Evolutionary conservation across 2,113 vertebrate species (phyloP).

Genomic region (Oryzias melastigma): DNA sequence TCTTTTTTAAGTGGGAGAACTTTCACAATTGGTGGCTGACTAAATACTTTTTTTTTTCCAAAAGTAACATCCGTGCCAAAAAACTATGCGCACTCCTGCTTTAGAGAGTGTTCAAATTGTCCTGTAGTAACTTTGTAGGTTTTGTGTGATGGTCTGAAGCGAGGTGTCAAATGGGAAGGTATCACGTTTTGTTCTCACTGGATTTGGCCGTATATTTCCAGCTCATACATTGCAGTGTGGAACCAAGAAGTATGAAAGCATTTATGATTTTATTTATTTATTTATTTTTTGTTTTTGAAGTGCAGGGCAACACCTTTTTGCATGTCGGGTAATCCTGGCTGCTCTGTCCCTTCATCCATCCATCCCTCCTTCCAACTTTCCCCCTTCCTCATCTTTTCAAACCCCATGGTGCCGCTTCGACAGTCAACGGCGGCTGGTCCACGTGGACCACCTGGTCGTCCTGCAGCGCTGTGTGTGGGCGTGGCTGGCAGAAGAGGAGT

Average conservation of each 20-base stretch:
- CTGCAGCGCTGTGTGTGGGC: conserved; percentile 95
- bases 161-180: conserved; percentile 22
- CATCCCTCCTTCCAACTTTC: conserved; percentile 51
- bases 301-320: conserved; percentile 49
- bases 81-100: too few species aligned
- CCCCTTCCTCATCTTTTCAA: conserved; percentile 14
- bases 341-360: conserved; percentile 75
- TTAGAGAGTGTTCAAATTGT: conserved; percentile 4
- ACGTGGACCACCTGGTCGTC: conserved; percentile 98
- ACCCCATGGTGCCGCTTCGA: conserved; percentile 45
- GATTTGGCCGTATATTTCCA: conserved; percentile 37
- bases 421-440: conserved; percentile 98
- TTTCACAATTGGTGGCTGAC: too few species aligned
- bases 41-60: too few species aligned
- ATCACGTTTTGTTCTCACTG: conserved; percentile 46
- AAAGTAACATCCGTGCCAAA: too few species aligned
- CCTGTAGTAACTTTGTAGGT: background rate
- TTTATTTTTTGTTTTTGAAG: background rate
- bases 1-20: too few species aligned
- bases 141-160: conserved; percentile 8
- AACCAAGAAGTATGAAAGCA: conserved; percentile 45
- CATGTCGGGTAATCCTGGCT: conserved; percentile 82
- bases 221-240: conserved; percentile 29
- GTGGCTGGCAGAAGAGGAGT: conserved; percentile 99
- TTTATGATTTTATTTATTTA: conserved; percentile 49